These are phyloP conservation scores for Brachyistius frenatus DNA, from an alignment of 2,113 vertebrate species.

Conservation along the genomic window DNA sequence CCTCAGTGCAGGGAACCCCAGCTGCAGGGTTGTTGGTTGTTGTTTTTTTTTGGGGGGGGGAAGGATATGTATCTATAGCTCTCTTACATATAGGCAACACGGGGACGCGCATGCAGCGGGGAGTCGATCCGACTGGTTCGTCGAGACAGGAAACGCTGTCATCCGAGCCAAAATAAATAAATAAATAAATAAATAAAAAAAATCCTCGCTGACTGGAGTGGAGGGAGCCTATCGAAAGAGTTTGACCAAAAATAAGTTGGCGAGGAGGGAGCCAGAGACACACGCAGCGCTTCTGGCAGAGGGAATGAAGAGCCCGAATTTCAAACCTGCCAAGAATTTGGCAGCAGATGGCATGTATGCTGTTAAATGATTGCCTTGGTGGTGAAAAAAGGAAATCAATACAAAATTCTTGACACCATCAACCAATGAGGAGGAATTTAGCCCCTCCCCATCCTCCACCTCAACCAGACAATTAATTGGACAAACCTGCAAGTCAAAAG, in stretches of 20 bases:
- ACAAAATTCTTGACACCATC: slow-evolving; percentile 53
- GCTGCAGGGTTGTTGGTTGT: slow-evolving; percentile 69
- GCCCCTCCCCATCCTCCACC: not conserved
- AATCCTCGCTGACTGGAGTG: slow-evolving; percentile 38
- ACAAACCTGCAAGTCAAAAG: slow-evolving; percentile 14
- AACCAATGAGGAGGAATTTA: slow-evolving; percentile 33
- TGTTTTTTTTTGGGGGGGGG: too few species aligned
- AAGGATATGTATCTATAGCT: slow-evolving; percentile 42
- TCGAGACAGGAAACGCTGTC: slow-evolving; percentile 39
- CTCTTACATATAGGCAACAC: slow-evolving; percentile 32
- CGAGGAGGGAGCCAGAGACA: slow-evolving; percentile 51
- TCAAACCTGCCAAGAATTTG: slow-evolving; percentile 69
- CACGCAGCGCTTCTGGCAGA: slow-evolving; percentile 68
- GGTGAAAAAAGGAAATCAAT: slow-evolving; percentile 34
- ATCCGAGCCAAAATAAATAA: too few species aligned
- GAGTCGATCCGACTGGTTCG: slow-evolving; percentile 1
- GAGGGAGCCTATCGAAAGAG: slow-evolving; percentile 53
- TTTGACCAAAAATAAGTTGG: slow-evolving; percentile 73
- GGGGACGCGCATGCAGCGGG: slow-evolving; percentile 33
- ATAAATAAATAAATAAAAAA: not conserved
- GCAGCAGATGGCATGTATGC: slow-evolving; percentile 76
- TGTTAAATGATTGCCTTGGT: slow-evolving; percentile 56
- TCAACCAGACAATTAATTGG: slow-evolving; percentile 54
- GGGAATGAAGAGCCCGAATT: slow-evolving; percentile 23
- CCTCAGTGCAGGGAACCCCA: slow-evolving; percentile 72